A percentile compares a stretch with the other conserved stretches of the same genome.
phyloP scores from a whole-genome alignment of 1,140 invertebrate species.

The Babylonia areolata region DNA sequence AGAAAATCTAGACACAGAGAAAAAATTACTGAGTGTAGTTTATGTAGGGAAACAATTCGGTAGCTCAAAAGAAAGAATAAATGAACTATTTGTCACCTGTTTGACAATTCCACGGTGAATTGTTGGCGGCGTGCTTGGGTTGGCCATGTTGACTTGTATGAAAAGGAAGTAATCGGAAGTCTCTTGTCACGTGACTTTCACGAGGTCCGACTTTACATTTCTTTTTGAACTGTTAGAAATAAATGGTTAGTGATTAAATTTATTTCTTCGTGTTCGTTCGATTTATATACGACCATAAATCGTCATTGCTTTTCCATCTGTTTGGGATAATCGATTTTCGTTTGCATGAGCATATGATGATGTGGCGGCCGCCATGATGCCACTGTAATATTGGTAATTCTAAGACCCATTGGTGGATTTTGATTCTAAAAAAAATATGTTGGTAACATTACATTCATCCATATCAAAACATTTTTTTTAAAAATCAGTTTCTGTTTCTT shows the following conservation, averaged over 20 bases:
- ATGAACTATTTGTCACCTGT: neutral
- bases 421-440: no score
- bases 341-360: slow-evolving; percentile 7
- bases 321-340: neutral
- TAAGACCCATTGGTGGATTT: slow-evolving; percentile 1
- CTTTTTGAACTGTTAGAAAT: neutral
- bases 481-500: neutral
- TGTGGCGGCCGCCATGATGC: slow-evolving; percentile 8
- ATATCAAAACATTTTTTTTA: no score
- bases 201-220: neutral
- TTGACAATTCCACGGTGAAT: slow-evolving; percentile 4
- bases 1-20: neutral
- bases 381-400: neutral
- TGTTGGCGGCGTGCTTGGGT: neutral
- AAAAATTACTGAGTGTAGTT: neutral
- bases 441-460: no score
- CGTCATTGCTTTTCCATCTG: neutral
- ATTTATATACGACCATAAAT: neutral
- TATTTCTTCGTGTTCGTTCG: neutral
- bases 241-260: no score
- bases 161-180: slow-evolving; percentile 13
- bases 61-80: neutral
- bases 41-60: neutral
- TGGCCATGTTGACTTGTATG: neutral
- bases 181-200: neutral